Percentiles rank a stretch among this genome's conserved stretches.
phyloP scores from a whole-genome alignment of 2,888 invertebrate species.

The Heliconius ethilla region DNA sequence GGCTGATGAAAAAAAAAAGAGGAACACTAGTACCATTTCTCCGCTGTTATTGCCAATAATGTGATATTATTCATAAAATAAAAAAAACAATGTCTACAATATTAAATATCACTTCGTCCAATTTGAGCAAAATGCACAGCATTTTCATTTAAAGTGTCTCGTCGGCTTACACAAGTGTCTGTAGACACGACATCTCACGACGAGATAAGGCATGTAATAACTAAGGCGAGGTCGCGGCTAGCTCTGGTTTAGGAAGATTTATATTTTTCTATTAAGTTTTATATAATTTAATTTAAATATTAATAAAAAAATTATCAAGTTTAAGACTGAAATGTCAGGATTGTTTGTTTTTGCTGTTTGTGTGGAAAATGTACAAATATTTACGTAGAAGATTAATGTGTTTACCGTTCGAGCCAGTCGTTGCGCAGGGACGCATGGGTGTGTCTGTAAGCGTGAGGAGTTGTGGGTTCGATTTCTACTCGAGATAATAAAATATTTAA shows the following conservation, averaged over 20 bases:
- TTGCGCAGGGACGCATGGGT: too few species aligned
- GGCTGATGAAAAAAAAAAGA: too few species aligned
- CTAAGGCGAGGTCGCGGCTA: conserved; percentile 19
- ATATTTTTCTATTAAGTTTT: not conserved
- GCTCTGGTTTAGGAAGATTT: not conserved
- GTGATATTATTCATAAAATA: not conserved
- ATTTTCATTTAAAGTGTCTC: conserved; percentile 17
- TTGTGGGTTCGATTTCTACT: too few species aligned
- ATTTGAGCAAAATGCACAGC: conserved; percentile 19
- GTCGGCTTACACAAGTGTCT: not conserved
- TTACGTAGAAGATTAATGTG: too few species aligned
- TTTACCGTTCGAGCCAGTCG: too few species aligned
- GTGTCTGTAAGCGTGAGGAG: too few species aligned
- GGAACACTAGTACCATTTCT: not conserved
- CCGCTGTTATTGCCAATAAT: not conserved
- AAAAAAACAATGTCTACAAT: not conserved
- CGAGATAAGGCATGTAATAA: conserved; percentile 13
- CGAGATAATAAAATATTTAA: too few species aligned
- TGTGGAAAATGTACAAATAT: not conserved
- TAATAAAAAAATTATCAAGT: not conserved
- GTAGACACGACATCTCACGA: conserved; percentile 13
- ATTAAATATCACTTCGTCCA: not conserved
- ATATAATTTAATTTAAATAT: not conserved
- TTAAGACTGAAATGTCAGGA: not conserved
- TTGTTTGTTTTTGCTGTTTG: not conserved